These are phyloP conservation scores for Diabrotica virgifera DNA, from an alignment of 1,140 invertebrate genomes.

Conservation along the genomic window DNA sequence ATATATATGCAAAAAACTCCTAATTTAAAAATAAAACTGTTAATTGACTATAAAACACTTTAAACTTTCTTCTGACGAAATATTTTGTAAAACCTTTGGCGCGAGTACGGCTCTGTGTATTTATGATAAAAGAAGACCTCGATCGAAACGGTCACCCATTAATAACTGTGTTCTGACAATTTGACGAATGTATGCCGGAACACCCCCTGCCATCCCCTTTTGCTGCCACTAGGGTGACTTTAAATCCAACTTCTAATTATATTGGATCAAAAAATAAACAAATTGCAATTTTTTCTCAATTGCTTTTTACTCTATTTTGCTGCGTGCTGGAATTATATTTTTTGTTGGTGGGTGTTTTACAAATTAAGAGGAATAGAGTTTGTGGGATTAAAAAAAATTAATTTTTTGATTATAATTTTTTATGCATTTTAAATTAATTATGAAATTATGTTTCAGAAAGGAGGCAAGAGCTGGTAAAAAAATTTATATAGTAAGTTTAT, in stretches of 20 bases:
- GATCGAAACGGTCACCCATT: conserved; percentile 37
- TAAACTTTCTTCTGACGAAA: no score
- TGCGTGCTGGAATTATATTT: not conserved
- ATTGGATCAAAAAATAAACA: conserved; percentile 18
- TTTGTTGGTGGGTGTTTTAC: not conserved
- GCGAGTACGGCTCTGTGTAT: conserved; percentile 7
- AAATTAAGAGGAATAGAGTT: not conserved
- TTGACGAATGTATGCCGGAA: conserved; percentile 36
- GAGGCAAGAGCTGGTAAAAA: no score
- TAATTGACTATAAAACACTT: no score
- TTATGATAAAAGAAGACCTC: conserved; percentile 15
- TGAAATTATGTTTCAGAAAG: no score
- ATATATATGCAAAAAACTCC: no score
- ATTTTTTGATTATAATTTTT: no score
- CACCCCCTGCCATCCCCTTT: conserved; percentile 27
- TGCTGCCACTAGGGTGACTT: conserved; percentile 9
- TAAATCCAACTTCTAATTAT: conserved; percentile 17
- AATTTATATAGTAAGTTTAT: no score
- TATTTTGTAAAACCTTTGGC: not conserved
- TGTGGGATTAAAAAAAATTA: not conserved
- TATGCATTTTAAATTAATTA: no score
- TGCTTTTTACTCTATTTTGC: not conserved
- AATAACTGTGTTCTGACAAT: conserved; percentile 43
- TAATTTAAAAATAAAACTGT: no score
- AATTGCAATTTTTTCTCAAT: conserved; percentile 9